These are phyloP conservation scores for Drosophila testacea DNA, from an alignment of 2,888 invertebrate genomes.

Conservation along the genomic window DNA sequence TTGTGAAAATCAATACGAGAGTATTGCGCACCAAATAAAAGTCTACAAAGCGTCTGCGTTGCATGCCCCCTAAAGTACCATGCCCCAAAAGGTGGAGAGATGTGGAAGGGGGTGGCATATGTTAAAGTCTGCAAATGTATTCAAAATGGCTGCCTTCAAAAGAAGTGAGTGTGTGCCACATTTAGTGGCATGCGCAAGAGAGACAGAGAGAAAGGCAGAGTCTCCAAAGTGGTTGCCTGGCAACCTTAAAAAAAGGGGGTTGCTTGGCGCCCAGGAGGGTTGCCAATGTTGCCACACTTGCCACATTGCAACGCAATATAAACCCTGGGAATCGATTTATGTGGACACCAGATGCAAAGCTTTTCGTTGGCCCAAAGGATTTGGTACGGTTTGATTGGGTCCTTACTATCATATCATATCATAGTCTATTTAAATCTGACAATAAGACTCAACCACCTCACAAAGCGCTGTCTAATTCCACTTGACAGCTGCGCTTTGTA, in stretches of 20 bases:
- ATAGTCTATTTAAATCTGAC: slow-evolving; percentile 12
- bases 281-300: slow-evolving; percentile 27
- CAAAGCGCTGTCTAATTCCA: slow-evolving; percentile 44
- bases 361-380: slow-evolving; percentile 70
- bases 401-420: slow-evolving; percentile 21
- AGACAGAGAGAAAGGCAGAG: slow-evolving; percentile 24
- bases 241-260: slow-evolving; percentile 52
- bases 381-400: slow-evolving; percentile 62
- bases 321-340: slow-evolving; percentile 70
- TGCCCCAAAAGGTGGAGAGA: neutral
- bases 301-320: slow-evolving; percentile 12
- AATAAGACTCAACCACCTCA: slow-evolving; percentile 51
- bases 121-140: slow-evolving; percentile 61
- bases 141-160: slow-evolving; percentile 74
- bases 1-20: slow-evolving; percentile 65
- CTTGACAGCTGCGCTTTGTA: slow-evolving; percentile 63
- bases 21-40: slow-evolving; percentile 36
- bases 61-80: slow-evolving; percentile 6
- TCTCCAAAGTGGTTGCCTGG: slow-evolving; percentile 68
- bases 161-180: slow-evolving; percentile 13
- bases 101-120: slow-evolving; percentile 18
- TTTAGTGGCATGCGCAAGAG: slow-evolving; percentile 52
- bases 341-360: slow-evolving; percentile 80
- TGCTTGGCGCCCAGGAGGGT: slow-evolving; percentile 45
- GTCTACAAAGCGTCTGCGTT: slow-evolving; percentile 67